phyloP scores from a whole-genome alignment of 35 echinoderm and acorn worm genomes.

The Anneissia japonica region DNA sequence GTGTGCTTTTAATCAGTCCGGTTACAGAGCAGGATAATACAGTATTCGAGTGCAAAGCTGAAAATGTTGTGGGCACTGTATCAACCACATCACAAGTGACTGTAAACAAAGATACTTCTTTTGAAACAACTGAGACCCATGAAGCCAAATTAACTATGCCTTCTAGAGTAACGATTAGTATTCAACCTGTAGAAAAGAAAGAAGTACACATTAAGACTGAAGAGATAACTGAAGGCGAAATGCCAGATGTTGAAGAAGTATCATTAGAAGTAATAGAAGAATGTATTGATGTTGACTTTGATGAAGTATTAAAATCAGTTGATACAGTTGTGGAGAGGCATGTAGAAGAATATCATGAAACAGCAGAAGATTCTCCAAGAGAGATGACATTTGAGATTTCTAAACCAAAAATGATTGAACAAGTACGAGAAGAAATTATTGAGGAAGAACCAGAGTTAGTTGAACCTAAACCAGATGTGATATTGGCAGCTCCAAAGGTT shows the following conservation, averaged over 20 bases:
- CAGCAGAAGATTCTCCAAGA: neutral
- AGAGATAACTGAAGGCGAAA: constrained; percentile 28
- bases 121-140: neutral
- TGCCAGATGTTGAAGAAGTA: constrained; percentile 1
- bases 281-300: neutral
- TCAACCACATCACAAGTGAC: constrained; percentile 31
- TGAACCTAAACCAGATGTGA: neutral
- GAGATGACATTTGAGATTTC: neutral
- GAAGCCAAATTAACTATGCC: neutral
- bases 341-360: neutral
- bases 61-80: constrained; percentile 67
- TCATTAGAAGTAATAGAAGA: neutral
- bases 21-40: constrained; percentile 71
- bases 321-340: neutral
- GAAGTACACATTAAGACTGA: neutral
- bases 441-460: constrained; percentile 6
- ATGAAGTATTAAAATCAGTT: neutral
- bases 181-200: neutral
- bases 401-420: constrained; percentile 1
- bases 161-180: neutral
- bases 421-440: constrained; percentile 11
- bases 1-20: constrained; percentile 62
- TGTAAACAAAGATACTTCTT: neutral
- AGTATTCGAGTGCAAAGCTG: constrained; percentile 85
- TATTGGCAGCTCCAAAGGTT: constrained; percentile 35